Evolutionary conservation across 2,797 vertebrate genomes (phyloP).

Genomic region (Halcyon badia): DNA sequence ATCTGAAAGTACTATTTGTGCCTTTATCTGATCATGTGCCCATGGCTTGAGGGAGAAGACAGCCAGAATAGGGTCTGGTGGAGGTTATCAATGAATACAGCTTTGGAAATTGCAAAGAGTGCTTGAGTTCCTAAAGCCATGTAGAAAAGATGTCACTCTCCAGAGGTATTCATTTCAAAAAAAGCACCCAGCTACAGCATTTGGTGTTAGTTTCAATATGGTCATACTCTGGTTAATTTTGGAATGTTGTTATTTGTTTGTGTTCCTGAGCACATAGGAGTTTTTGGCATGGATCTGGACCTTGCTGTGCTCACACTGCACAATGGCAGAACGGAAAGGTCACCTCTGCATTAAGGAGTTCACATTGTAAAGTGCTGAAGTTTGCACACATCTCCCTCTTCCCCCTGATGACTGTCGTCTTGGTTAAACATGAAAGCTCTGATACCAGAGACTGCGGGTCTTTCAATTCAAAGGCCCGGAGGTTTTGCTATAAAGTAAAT

Average conservation of each 20-base stretch:
- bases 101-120: not conserved
- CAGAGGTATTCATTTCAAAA: not conserved
- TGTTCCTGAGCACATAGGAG: not conserved
- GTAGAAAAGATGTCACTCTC: not conserved
- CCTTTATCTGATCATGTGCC: not conserved
- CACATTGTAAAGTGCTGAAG: not conserved
- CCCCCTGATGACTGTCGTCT: not conserved
- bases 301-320: not conserved
- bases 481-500: slow-evolving; percentile 9
- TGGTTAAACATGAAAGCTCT: slow-evolving; percentile 11
- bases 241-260: not conserved
- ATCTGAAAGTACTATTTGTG: not conserved
- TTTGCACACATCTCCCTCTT: not conserved
- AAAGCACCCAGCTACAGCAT: not conserved
- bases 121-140: not conserved
- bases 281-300: not conserved
- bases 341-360: not conserved
- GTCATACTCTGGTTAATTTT: not conserved
- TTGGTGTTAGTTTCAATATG: not conserved
- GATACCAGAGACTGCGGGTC: slow-evolving; percentile 17
- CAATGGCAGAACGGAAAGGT: not conserved
- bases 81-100: not conserved
- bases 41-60: not conserved
- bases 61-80: not conserved
- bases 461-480: slow-evolving; percentile 13